Base-by-base conservation (phyloP, 2,113 vertebrate species). In the Rhizomys pruinosus region DNA sequence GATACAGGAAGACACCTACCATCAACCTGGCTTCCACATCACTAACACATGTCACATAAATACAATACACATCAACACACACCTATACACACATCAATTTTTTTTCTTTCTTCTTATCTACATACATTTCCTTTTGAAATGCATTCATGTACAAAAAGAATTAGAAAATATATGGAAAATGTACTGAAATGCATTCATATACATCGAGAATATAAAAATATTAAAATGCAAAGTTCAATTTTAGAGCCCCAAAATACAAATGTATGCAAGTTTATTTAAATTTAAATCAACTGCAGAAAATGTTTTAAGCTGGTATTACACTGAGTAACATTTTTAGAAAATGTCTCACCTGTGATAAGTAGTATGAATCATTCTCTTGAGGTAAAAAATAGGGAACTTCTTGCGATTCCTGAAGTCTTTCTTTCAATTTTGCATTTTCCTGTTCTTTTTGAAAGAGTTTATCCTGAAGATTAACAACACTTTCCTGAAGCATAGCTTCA, bases 391-490 rank as follows among this genome's bases (percentile, higher is more conserved):
- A 94, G 37, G 86, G 84, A 96, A 93, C 81, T 94, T 74, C 92
- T 68, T 37, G 80, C 89, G 93, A 81, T 92, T 98, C 97, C 61
- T 98, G 98, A 81, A 99, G 97, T 92, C 98, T 98, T 95, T 97
- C 96, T 98, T 99, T 98, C 78, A 99, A 98, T 87, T 98, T 98
- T 93, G 93, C 95, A 92, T 99, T 98, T 91, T 98, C 97, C 94
- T 98, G 98, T 95, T 99, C 98, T 97, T 98, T 99, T 97, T 98
- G 97, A 97, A 96, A 96, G 90, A 99, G 97, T 95, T 99, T 98
- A 92, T 97, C 94, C 80, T 98, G 97, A 96, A 99, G 98, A 97
- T 97, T 98, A 95, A 98, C 93, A 97, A 98, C 98, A 95, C 94
- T 98, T 97, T 97, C 97, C 37, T 97, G 98, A 44, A 99, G 98